A percentile compares a stretch with the other conserved stretches of the same genome.
These are phyloP conservation scores for Ectropis grisescens DNA, from an alignment of 1,140 invertebrate genomes.

Conservation along the genomic window DNA sequence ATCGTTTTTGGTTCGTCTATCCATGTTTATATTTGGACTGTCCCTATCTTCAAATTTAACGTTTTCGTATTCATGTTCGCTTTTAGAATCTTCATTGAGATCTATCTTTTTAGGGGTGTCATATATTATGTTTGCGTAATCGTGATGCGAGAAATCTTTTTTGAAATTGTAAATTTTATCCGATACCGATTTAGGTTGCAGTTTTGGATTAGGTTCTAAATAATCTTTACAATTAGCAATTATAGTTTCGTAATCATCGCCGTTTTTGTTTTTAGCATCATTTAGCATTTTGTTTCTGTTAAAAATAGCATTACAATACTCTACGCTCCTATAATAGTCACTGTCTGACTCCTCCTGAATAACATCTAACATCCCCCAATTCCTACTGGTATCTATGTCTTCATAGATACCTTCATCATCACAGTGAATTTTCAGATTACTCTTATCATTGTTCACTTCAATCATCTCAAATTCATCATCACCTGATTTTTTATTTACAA, in stretches of 20 bases:
- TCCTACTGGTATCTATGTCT: slow-evolving; percentile 47
- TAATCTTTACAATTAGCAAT: slow-evolving; percentile 1
- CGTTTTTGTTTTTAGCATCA: slow-evolving; percentile 5
- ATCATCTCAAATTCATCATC: not conserved
- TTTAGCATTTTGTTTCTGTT: slow-evolving; percentile 12
- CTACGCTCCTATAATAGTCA: slow-evolving; percentile 59
- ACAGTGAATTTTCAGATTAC: slow-evolving; percentile 13
- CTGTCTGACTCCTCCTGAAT: slow-evolving; percentile 67
- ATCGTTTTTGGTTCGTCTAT: slow-evolving; percentile 43
- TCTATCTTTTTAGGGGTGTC: slow-evolving; percentile 3
- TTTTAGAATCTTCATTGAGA: slow-evolving; percentile 1
- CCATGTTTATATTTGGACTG: slow-evolving; percentile 21
- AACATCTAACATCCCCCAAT: slow-evolving; percentile 40
- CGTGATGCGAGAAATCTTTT: slow-evolving; percentile 53
- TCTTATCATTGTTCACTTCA: slow-evolving; percentile 12
- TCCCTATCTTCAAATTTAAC: slow-evolving; percentile 19
- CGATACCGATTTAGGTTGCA: slow-evolving; percentile 37
- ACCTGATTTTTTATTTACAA: too few species aligned
- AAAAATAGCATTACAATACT: slow-evolving; percentile 40
- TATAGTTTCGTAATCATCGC: slow-evolving; percentile 12
- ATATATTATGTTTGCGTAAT: slow-evolving; percentile 39
- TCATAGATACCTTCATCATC: slow-evolving; percentile 64
- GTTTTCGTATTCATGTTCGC: slow-evolving; percentile 17
- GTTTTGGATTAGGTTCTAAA: slow-evolving; percentile 18
- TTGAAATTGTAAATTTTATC: slow-evolving; percentile 56